phyloP scores from a whole-genome alignment of 2,113 vertebrate species.

The Prinia subflava region DNA sequence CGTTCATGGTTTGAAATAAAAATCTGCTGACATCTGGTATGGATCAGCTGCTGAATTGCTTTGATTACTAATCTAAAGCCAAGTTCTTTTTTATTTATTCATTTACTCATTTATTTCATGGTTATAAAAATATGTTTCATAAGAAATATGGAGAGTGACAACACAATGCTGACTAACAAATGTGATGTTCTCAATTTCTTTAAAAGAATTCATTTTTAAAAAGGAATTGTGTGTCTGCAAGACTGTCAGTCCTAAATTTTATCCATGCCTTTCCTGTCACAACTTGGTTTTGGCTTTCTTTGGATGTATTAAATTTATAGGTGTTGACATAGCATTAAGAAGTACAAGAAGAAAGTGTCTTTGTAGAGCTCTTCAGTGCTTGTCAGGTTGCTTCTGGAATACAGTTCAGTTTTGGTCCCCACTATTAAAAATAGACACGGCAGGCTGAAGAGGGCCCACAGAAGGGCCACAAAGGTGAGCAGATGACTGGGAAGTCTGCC shows the following conservation, averaged over 20 bases:
- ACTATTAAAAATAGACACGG: background rate
- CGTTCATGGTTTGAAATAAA: background rate
- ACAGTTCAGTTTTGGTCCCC: background rate
- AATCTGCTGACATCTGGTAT: constrained; percentile 14
- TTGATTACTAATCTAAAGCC: background rate
- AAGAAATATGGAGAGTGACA: constrained; percentile 55
- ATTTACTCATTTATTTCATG: constrained; percentile 46
- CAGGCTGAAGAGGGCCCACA: background rate
- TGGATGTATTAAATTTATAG: constrained; percentile 27
- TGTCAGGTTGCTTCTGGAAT: background rate
- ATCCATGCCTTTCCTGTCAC: constrained; percentile 8
- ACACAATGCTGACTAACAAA: constrained; percentile 33
- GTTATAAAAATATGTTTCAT: constrained; percentile 28
- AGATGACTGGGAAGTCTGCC: background rate
- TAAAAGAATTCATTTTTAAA: constrained; percentile 10
- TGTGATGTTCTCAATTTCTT: background rate
- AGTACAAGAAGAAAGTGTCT: background rate
- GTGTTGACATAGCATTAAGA: constrained; percentile 29
- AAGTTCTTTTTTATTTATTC: constrained; percentile 28
- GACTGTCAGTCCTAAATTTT: constrained; percentile 22
- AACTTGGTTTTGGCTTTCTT: constrained; percentile 14
- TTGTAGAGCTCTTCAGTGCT: background rate
- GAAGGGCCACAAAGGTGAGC: background rate
- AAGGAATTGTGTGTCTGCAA: background rate
- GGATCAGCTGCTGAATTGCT: constrained; percentile 26